Percentiles rank a stretch among this genome's conserved stretches.
These are phyloP conservation scores for Camponotus vicinus DNA, from an alignment of 1,140 invertebrate species.

Conservation along the genomic window DNA sequence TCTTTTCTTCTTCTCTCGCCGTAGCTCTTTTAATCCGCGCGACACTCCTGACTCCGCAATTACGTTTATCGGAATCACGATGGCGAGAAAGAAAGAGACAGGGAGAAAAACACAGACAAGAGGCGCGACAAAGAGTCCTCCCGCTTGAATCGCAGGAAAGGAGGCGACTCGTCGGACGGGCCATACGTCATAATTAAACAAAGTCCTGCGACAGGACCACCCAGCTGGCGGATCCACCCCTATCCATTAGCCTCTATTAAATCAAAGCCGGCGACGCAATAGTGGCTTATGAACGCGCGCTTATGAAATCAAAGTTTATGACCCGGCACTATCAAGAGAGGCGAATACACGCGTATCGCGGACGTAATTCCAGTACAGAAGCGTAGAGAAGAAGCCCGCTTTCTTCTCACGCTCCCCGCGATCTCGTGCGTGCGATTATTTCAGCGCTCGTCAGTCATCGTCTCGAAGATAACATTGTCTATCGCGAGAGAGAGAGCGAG, in stretches of 20 bases:
- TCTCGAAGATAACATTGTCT: background rate
- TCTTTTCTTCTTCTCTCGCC: background rate
- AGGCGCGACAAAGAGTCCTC: background rate
- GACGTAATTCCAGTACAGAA: conserved; percentile 17
- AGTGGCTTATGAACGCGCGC: conserved; percentile 54
- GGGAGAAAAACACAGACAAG: background rate
- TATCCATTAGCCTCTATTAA: conserved; percentile 80
- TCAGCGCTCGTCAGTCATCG: conserved; percentile 12
- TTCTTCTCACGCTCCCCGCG: conserved; percentile 61
- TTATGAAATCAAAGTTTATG: conserved; percentile 74
- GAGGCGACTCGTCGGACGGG: conserved; percentile 54
- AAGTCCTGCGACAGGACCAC: conserved; percentile 78
- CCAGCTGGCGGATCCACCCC: conserved; percentile 75
- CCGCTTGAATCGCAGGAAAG: conserved; percentile 56
- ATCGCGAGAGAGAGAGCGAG: too few relatives aligned
- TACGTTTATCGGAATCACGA: conserved; percentile 38
- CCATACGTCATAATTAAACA: conserved; percentile 83
- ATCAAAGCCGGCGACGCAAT: conserved; percentile 71
- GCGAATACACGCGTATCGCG: background rate
- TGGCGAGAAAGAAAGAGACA: background rate
- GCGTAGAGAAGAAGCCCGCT: background rate
- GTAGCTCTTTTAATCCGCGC: background rate
- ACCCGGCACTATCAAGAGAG: conserved; percentile 33
- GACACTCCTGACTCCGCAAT: background rate
- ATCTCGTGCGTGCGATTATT: conserved; percentile 26